Evolutionary conservation across 2,888 invertebrate genomes (phyloP).

Genomic region (Cosmorhoe ocellata): DNA sequence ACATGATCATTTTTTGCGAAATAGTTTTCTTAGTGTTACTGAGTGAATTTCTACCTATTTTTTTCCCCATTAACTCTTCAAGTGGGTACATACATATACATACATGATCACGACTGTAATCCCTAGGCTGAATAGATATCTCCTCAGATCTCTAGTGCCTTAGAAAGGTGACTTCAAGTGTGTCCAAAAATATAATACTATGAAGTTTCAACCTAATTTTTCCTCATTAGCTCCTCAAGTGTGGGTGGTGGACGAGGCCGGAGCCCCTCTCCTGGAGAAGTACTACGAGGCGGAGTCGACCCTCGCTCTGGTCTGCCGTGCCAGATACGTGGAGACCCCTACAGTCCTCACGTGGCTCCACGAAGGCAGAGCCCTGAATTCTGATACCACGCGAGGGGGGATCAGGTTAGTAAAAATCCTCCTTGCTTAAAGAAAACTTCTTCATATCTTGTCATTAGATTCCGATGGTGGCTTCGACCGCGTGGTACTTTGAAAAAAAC

Average conservation of each 20-base stretch:
- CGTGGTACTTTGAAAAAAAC: no score
- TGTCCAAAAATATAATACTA: no score
- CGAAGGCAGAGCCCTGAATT: constrained; percentile 84
- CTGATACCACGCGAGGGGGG: constrained; percentile 85
- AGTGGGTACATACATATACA: no score
- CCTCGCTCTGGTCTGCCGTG: constrained; percentile 84
- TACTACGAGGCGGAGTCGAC: constrained; percentile 87
- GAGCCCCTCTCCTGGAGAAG: constrained; percentile 84
- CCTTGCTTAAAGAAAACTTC: not conserved
- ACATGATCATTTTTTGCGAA: no score
- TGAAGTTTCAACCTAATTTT: not conserved
- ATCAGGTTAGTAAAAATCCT: constrained; percentile 82
- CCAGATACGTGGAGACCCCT: constrained; percentile 69
- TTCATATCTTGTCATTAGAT: not conserved
- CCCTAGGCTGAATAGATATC: no score
- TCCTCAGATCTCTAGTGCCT: no score
- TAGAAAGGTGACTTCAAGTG: no score
- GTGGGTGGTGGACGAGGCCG: constrained; percentile 86
- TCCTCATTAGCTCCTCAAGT: constrained; percentile 84
- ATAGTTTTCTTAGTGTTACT: no score
- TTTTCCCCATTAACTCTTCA: no score
- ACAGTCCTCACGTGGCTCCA: constrained; percentile 84
- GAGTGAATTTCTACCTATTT: no score
- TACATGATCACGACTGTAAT: no score
- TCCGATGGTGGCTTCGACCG: no score